These are phyloP conservation scores for Poeciliopsis occidentalis DNA, from an alignment of 2,113 vertebrate genomes.

Conservation along the genomic window DNA sequence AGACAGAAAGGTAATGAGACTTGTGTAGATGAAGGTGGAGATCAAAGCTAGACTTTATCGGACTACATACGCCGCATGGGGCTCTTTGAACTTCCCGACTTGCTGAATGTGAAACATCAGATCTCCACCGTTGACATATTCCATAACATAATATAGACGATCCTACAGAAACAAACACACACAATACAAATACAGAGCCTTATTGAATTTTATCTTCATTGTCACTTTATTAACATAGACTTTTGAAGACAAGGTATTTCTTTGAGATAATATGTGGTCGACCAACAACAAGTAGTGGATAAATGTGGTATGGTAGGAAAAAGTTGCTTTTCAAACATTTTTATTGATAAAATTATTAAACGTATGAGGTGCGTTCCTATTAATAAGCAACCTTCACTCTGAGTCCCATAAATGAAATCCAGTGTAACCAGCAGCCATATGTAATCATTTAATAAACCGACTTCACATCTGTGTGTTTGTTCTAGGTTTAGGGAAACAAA, in stretches of 20 bases:
- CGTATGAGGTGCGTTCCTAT: neutral
- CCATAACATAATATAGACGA: conserved; percentile 93
- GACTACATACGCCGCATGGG: conserved; percentile 88
- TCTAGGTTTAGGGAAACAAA: neutral
- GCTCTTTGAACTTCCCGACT: conserved; percentile 93
- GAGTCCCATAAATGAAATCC: no score
- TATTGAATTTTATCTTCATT: neutral
- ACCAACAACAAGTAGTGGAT: neutral
- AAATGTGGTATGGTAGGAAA: no score
- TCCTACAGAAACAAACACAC: conserved; percentile 78
- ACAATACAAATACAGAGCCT: neutral
- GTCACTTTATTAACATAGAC: neutral
- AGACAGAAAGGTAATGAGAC: conserved; percentile 40
- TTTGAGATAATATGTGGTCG: neutral
- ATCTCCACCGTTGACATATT: conserved; percentile 92
- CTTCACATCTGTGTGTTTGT: no score
- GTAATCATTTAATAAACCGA: no score
- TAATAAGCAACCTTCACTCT: no score
- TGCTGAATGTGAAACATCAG: conserved; percentile 96
- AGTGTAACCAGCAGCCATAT: no score
- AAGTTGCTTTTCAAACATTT: neutral
- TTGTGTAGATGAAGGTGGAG: conserved; percentile 25
- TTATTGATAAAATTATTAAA: neutral
- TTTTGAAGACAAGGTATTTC: neutral
- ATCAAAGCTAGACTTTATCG: conserved; percentile 40